These are phyloP conservation scores for Drosophila meridiana DNA, from an alignment of 2,888 invertebrate species.

Conservation along the genomic window DNA sequence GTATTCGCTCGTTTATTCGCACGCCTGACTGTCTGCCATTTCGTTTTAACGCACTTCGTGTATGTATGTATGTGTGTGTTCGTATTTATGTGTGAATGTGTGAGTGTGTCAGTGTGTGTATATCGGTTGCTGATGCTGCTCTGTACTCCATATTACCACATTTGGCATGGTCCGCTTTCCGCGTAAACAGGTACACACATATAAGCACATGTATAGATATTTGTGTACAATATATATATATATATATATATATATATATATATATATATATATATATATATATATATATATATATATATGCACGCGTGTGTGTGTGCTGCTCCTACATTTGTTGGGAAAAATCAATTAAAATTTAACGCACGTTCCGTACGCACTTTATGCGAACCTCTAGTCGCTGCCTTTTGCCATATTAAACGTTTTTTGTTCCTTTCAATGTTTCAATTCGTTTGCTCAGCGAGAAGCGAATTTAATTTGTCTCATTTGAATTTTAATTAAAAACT, in stretches of 20 bases:
- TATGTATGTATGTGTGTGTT: conserved; percentile 9
- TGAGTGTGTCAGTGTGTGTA: conserved; percentile 26
- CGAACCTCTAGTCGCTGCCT: conserved; percentile 11
- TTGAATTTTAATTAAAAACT: conserved; percentile 79
- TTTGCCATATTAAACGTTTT: conserved; percentile 11
- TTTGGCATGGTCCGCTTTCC: conserved; percentile 62
- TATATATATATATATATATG: neutral
- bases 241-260: neutral
- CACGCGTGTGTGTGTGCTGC: conserved; percentile 28
- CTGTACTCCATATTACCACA: conserved; percentile 65
- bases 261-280: neutral
- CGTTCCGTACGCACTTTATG: conserved; percentile 50
- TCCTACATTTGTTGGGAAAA: conserved; percentile 67
- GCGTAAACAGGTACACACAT: conserved; percentile 54
- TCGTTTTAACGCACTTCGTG: conserved; percentile 52
- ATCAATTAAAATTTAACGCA: conserved; percentile 79
- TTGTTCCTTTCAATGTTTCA: neutral
- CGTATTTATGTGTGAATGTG: conserved; percentile 1
- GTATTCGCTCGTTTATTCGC: conserved; percentile 56
- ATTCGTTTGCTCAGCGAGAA: conserved; percentile 16
- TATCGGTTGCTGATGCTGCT: conserved; percentile 52
- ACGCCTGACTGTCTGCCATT: conserved; percentile 74
- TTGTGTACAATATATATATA: conserved; percentile 12
- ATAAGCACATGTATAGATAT: conserved; percentile 16
- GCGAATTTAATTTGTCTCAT: conserved; percentile 69